Evolutionary conservation across 2,797 vertebrate genomes (phyloP), one percentile per base, ranked within the genome.

Genomic region (Dallia pectoralis): DNA sequence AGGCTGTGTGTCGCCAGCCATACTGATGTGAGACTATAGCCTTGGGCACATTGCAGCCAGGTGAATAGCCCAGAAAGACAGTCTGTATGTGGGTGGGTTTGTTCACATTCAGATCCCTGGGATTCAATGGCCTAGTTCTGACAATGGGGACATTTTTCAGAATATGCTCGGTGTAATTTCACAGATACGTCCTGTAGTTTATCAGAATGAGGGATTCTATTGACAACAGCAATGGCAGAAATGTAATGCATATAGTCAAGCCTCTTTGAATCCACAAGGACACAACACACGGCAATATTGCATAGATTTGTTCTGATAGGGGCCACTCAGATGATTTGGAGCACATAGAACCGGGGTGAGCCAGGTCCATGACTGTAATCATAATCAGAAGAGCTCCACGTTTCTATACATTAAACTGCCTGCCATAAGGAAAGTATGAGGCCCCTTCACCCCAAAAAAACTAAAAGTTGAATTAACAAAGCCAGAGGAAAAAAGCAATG

Each of bases 11-110:
- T 79, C 19, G 64, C 80, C 65, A 15, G 70, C 70, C 73, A 86
- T 86, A 79, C 78, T 79, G 82, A 84, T 86, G 80, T 83, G 82
- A 76, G 82, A 78, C 81, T 82, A 71, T 76, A 84, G 89, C 82
- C 81, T 77, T 77, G 81, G 81, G 83, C 70, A 2, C 78, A 18
- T 6, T 16, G 79, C 62, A 77, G 70, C 78, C 75, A 81, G 86
- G 84, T 87, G 84, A 89, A 85, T 82, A 85, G 59, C 27, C 59
- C 59, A 62, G 59, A 62, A 62, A 62, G 15, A 16, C 27, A 16
- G 15, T 36, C 3, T 29, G 22, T 4, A 18, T 67, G 72, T 53
- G 64, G 53, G 44, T 53, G 30, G 2, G 4, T 16, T 15, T 18
- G 75, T 76, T 83, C 82, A 82, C 69, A 51, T 62, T 75, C 67